These are phyloP conservation scores for Erpobdella octoculata DNA, from an alignment of 2,888 invertebrate genomes.

Conservation along the genomic window DNA sequence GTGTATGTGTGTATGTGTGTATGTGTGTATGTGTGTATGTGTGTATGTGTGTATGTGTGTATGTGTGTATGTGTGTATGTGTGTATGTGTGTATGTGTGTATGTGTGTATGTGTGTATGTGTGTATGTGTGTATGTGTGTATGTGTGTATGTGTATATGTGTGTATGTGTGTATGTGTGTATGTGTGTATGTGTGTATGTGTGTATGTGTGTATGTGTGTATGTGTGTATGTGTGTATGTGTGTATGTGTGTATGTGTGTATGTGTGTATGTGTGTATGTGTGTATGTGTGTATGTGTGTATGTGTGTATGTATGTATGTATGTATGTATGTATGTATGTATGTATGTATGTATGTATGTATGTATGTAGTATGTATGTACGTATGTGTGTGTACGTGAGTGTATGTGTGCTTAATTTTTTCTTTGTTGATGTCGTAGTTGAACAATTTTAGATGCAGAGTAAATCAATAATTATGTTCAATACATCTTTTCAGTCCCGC, in stretches of 20 bases:
- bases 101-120: not conserved
- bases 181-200: not conserved
- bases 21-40: constrained; percentile 11
- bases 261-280: not conserved
- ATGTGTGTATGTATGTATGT: not conserved
- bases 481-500: constrained; percentile 35
- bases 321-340: not conserved
- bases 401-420: too few relatives aligned
- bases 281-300: not conserved
- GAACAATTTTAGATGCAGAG: too few relatives aligned
- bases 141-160: not conserved
- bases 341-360: not conserved
- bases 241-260: constrained; percentile 4
- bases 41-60: constrained; percentile 13
- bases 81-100: not conserved
- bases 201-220: constrained; percentile 1
- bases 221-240: constrained; percentile 1
- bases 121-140: not conserved
- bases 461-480: too few relatives aligned
- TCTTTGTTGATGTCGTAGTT: too few relatives aligned
- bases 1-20: not conserved
- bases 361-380: not conserved
- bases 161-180: not conserved
- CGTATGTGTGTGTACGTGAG: not conserved
- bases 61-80: constrained; percentile 13